Evolutionary conservation across 53 echinoderm and acorn worm genomes (phyloP).

Genomic region (Holothuria scabra): DNA sequence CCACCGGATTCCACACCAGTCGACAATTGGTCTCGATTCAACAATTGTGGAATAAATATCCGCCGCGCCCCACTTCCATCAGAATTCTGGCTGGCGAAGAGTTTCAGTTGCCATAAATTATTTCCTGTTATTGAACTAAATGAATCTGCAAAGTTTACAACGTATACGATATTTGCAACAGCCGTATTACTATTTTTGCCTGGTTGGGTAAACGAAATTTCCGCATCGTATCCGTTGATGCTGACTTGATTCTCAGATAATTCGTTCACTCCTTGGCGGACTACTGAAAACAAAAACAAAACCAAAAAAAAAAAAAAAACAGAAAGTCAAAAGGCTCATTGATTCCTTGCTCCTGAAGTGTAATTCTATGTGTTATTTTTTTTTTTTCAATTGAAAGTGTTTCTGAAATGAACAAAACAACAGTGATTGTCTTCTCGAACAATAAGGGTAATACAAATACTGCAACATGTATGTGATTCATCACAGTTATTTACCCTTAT

Average conservation of each 20-base stretch:
- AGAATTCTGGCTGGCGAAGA: conserved; percentile 8
- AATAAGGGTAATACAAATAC: no score
- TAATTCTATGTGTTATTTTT: no score
- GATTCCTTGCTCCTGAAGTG: no score
- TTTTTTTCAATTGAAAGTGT: no score
- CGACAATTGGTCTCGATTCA: background rate
- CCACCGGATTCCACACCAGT: background rate
- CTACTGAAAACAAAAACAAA: no score
- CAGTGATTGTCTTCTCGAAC: no score
- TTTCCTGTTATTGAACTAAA: background rate
- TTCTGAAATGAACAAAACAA: no score
- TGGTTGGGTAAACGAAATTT: background rate
- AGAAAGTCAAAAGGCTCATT: no score
- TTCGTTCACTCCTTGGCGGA: no score
- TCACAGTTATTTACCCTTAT: no score
- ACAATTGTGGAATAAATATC: background rate
- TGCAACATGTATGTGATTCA: no score
- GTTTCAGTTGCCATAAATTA: background rate
- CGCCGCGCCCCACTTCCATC: conserved; percentile 1
- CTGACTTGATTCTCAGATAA: background rate
- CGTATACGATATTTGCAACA: background rate
- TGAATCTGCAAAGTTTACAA: background rate
- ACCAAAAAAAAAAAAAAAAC: no score
- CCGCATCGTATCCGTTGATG: background rate
- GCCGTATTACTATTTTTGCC: background rate